phyloP scores from a whole-genome alignment of 2,797 vertebrate species.

The Enteromius trimaculatus region DNA sequence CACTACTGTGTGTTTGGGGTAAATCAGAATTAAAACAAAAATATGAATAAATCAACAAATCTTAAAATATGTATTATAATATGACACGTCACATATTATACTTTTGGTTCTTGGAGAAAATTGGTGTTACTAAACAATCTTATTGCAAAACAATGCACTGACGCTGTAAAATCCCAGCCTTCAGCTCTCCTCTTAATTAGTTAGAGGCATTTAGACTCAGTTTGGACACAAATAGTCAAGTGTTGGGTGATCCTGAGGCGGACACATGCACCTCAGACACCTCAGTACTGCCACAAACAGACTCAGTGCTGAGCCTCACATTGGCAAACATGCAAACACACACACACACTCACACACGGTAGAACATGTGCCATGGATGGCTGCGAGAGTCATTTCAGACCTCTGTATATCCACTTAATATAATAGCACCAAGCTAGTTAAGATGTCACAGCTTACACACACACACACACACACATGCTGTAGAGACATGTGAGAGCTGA shows the following conservation, averaged over 20 bases:
- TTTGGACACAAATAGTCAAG: conserved; percentile 13
- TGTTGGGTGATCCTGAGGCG: neutral
- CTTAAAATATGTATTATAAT: neutral
- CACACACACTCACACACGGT: conserved; percentile 40
- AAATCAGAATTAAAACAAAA: neutral
- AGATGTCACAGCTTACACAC: conserved; percentile 30
- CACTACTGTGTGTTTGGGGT: neutral
- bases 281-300: conserved; percentile 44
- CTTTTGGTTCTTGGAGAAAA: neutral
- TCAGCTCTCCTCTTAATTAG: neutral
- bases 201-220: neutral
- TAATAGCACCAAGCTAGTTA: conserved; percentile 44
- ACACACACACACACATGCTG: conserved; percentile 7
- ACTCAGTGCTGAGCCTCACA: conserved; percentile 36
- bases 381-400: neutral
- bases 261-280: conserved; percentile 26
- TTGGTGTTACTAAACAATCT: neutral
- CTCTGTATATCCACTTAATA: conserved; percentile 53
- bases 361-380: conserved; percentile 56
- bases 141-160: neutral
- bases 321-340: conserved; percentile 43
- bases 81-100: neutral
- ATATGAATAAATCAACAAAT: neutral
- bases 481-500: conserved; percentile 9
- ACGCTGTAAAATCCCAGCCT: neutral